Evolutionary conservation across 2,888 invertebrate species (phyloP), one percentile per base, ranked within the genome.

Genomic region (Electrophaes corylata): DNA sequence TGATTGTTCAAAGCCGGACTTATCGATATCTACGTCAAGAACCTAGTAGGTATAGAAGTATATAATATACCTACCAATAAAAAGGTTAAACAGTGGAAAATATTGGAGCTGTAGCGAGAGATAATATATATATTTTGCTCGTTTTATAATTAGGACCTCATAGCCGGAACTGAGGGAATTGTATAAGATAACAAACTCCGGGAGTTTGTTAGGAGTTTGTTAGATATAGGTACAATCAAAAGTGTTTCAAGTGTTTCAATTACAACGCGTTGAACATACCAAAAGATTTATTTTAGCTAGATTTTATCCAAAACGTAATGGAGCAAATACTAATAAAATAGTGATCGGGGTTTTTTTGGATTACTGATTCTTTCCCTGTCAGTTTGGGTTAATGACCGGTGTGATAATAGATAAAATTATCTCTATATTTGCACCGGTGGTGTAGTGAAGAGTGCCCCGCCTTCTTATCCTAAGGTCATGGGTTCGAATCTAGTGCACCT

Each of bases 161-260:
- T 64, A 82, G 78, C 79, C 82, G 81, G 83, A 83, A 80, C 79
- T 78, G n/a, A n/a, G n/a, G n/a, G n/a, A n/a, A n/a, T n/a, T n/a
- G n/a, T n/a, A n/a, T n/a, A n/a, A n/a, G n/a, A n/a, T n/a, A n/a
- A n/a, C n/a, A n/a, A n/a, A n/a, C n/a, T n/a, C n/a, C n/a, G n/a
- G n/a, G n/a, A n/a, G n/a, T n/a, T n/a, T n/a, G n/a, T n/a, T n/a
- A n/a, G n/a, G n/a, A n/a, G n/a, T n/a, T n/a, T n/a, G n/a, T n/a
- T n/a, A n/a, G n/a, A n/a, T n/a, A n/a, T n/a, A n/a, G n/a, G n/a
- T n/a, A n/a, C n/a, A n/a, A n/a, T n/a, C n/a, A n/a, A n/a, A n/a
- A n/a, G n/a, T n/a, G n/a, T n/a, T n/a, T n/a, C n/a, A n/a, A 37
- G 57, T 50, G 31, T 0, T 41, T 10, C 26, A 29, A n/a, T n/a